phyloP scores from a whole-genome alignment of 2,113 vertebrate species.

The Hippolais icterina region DNA sequence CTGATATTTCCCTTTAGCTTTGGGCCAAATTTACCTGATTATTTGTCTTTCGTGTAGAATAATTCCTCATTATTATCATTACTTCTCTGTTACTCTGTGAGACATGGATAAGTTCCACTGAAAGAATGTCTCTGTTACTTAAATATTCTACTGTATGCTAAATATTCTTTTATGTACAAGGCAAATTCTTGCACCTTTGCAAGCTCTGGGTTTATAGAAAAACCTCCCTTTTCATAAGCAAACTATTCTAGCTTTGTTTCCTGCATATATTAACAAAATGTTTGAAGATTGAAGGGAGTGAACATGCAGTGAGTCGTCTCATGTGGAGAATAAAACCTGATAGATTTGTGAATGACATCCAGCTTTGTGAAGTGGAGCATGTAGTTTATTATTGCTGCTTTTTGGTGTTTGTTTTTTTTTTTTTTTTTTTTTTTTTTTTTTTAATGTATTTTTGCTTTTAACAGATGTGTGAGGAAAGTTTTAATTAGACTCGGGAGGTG shows the following conservation, averaged over 20 bases:
- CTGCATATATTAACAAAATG: neutral
- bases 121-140: neutral
- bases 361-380: neutral
- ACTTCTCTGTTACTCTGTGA: neutral
- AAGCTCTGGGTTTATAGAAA: neutral
- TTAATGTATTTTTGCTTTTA: neutral
- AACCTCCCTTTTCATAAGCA: neutral
- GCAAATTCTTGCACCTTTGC: neutral
- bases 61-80: neutral
- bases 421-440: neutral
- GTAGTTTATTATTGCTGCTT: neutral
- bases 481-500: neutral
- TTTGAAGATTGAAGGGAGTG: neutral
- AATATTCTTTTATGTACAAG: neutral
- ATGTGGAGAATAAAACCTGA: neutral
- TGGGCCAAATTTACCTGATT: neutral
- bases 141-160: neutral
- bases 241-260: neutral
- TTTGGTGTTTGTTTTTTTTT: neutral
- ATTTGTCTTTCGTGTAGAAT: neutral
- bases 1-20: neutral
- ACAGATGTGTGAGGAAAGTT: neutral
- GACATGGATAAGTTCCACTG: neutral
- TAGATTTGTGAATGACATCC: constrained; percentile 28
- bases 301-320: neutral